Evolutionary conservation across 2,888 invertebrate species (phyloP).

Genomic region (Chrysina gloriosa): DNA sequence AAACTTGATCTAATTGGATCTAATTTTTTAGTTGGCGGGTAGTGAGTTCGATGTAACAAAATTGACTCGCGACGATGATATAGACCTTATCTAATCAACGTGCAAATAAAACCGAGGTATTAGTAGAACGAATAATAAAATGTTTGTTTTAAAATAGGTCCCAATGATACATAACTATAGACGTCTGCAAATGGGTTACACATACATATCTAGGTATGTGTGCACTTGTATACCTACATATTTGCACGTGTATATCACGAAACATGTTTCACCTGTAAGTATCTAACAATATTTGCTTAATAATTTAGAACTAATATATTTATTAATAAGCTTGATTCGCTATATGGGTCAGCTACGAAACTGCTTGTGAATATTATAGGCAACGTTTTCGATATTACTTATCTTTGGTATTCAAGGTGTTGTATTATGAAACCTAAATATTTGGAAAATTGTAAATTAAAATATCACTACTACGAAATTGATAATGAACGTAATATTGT

Average conservation of each 20-base stretch:
- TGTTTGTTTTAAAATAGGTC: slow-evolving; percentile 21
- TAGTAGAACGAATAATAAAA: slow-evolving; percentile 34
- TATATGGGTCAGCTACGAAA: slow-evolving; percentile 25
- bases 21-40: slow-evolving; percentile 18
- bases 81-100: slow-evolving; percentile 32
- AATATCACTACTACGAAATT: not conserved
- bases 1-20: not conserved
- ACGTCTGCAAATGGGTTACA: slow-evolving; percentile 10
- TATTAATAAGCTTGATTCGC: slow-evolving; percentile 5
- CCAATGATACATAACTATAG: not conserved
- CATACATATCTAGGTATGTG: slow-evolving; percentile 15
- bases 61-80: slow-evolving; percentile 12
- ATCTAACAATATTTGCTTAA: slow-evolving; percentile 36
- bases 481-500: too few species aligned
- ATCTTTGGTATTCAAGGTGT: too few species aligned
- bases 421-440: too few species aligned
- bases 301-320: slow-evolving; percentile 35
- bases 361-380: not conserved
- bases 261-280: slow-evolving; percentile 33
- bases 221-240: slow-evolving; percentile 7
- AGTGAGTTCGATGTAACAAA: slow-evolving; percentile 9
- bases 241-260: slow-evolving; percentile 8
- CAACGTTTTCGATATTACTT: slow-evolving; percentile 1
- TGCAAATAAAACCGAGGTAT: slow-evolving; percentile 32
- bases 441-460: too few species aligned